phyloP scores from a whole-genome alignment of 2,113 vertebrate species.

The Lepus europaeus region DNA sequence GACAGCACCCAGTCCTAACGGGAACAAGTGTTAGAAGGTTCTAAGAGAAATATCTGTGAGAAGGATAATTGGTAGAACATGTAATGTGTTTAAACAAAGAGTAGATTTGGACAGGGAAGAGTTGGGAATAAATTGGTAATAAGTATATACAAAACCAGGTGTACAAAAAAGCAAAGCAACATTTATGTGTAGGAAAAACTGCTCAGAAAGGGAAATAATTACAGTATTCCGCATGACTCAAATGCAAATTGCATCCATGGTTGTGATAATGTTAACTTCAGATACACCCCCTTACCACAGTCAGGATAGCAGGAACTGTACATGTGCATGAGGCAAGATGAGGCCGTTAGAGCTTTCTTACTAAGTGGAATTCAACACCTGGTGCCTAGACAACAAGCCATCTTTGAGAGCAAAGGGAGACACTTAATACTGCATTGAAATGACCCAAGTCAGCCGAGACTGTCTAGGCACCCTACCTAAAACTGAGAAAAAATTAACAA shows the following conservation, averaged over 20 bases:
- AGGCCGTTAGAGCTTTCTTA: not conserved
- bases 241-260: constrained; percentile 1
- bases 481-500: not conserved
- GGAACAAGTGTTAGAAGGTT: not conserved
- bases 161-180: not conserved
- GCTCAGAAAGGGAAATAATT: constrained; percentile 27
- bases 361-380: not conserved
- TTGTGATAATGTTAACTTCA: not conserved
- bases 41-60: not conserved
- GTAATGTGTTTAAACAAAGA: not conserved
- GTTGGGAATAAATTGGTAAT: not conserved
- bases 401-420: not conserved
- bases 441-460: not conserved
- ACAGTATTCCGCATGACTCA: not conserved
- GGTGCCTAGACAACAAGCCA: not conserved
- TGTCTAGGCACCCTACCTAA: not conserved
- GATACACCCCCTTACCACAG: not conserved
- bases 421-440: not conserved
- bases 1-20: not conserved
- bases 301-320: not conserved
- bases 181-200: not conserved
- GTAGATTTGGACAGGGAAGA: constrained; percentile 15
- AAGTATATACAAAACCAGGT: constrained; percentile 23
- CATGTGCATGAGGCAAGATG: not conserved
- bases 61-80: not conserved